Evolutionary conservation across 2,113 vertebrate genomes (phyloP), one percentile per base, ranked within the genome.

Genomic region (Callospermophilus lateralis): DNA sequence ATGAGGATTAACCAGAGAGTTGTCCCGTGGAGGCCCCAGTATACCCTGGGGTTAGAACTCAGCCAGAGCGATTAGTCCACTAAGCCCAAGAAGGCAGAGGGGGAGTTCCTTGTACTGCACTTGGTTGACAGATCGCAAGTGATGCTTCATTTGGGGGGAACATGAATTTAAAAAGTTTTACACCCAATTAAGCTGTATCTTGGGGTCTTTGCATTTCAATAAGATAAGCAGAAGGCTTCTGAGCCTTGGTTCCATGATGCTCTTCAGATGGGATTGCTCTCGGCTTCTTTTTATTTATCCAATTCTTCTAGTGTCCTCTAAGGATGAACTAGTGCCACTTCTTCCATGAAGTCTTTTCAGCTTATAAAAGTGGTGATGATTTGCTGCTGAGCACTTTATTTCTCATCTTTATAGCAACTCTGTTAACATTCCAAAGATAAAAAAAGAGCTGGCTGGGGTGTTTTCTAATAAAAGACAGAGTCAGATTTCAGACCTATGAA

Each of bases 21-120:
- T 30, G 13, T 48, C 91, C 65, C 9, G 0, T 12, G 26, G 30
- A 89, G 63, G 55, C 28, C 26, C 20, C 17, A 22, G 17, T 37
- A 51, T 42, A 51, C 42, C 9, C 45, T 42, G 65, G 84, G 76
- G 90, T 93, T 93, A 90, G 91, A 89, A 84, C 48, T 85, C 16
- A 51, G 79, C 79, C 87, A 11, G 55, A 89, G 68, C 30, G 68
- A 93, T 95, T 79, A 95, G 90, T 90, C 77, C 72, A 34, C 84
- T 48, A 89, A 93, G 74, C 48, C 73, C 17, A 12, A 78, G 89
- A 72, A 55, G 72, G 42, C 0, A 1, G 13, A 22, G 20, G 55
- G 70, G 86, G 79, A 89, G 89, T 95, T 95, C 95, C 96, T 97
- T 51, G 48, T 55, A 80, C 74, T 94, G 88, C 53, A 32, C 45